phyloP scores from a whole-genome alignment of 1,140 invertebrate genomes.

The Micrasema minimum region DNA sequence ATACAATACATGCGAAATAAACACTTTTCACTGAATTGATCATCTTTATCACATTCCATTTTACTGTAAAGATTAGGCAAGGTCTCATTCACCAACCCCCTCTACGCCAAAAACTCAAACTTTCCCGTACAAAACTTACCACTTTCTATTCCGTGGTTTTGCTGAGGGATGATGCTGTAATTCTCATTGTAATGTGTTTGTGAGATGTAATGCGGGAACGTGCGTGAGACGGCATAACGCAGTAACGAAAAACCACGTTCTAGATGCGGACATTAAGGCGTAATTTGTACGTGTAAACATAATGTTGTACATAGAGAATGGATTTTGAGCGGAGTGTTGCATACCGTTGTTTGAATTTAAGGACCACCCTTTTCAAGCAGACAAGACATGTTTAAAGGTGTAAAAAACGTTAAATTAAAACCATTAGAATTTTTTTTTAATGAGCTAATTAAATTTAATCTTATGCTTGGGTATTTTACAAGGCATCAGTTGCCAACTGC shows the following conservation, averaged over 20 bases:
- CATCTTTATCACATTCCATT: not conserved
- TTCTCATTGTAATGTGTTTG: conserved; percentile 21
- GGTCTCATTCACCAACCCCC: not conserved
- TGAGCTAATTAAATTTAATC: no score
- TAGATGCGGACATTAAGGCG: conserved; percentile 16
- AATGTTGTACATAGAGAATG: conserved; percentile 26
- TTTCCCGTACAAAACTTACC: not conserved
- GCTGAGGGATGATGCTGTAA: conserved; percentile 11
- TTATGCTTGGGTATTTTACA: no score
- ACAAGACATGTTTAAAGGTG: no score
- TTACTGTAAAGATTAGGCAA: conserved; percentile 7
- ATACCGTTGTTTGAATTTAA: no score
- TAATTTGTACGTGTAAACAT: conserved; percentile 41
- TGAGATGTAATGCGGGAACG: conserved; percentile 33
- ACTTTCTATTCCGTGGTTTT: not conserved
- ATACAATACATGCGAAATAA: conserved; percentile 8
- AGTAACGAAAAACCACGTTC: conserved; percentile 24
- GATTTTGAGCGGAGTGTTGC: conserved; percentile 9
- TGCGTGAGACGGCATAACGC: conserved; percentile 20
- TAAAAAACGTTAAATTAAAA: no score
- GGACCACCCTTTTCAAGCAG: no score
- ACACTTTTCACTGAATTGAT: conserved; percentile 12
- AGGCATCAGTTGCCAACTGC: no score
- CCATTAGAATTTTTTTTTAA: no score
- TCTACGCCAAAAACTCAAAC: not conserved